phyloP scores from a whole-genome alignment of 1,140 invertebrate species.

The Anastrepha ludens region DNA sequence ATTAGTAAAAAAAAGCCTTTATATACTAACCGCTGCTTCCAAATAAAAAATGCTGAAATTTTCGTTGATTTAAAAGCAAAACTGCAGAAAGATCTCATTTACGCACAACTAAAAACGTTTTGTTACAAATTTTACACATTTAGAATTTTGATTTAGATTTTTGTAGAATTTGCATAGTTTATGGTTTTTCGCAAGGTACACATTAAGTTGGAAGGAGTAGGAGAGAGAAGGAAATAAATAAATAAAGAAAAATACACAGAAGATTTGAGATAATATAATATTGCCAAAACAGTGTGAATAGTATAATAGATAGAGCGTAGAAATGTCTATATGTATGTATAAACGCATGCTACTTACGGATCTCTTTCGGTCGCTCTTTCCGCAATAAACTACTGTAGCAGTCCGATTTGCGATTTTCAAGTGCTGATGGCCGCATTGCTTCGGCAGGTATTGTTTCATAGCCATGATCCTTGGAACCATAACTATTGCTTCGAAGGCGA shows the following conservation, averaged over 20 bases:
- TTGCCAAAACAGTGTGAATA: neutral
- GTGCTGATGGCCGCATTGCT: conserved; percentile 59
- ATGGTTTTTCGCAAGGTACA: conserved; percentile 27
- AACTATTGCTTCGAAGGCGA: conserved; percentile 69
- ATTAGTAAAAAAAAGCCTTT: conserved; percentile 38
- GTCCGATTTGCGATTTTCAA: conserved; percentile 74
- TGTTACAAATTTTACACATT: conserved; percentile 21
- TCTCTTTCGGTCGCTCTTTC: conserved; percentile 68
- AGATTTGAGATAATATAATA: conserved; percentile 55
- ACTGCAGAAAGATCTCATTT: conserved; percentile 70
- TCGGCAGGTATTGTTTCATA: conserved; percentile 79
- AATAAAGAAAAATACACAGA: conserved; percentile 57
- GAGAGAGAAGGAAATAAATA: conserved; percentile 57
- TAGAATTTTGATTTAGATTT: conserved; percentile 11
- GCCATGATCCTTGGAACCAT: conserved; percentile 76
- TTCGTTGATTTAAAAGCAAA: conserved; percentile 64
- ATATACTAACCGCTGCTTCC: conserved; percentile 73
- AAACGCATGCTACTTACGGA: conserved; percentile 61
- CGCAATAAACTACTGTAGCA: conserved; percentile 69
- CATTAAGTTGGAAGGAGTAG: conserved; percentile 33
- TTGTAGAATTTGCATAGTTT: conserved; percentile 12
- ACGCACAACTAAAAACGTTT: conserved; percentile 64
- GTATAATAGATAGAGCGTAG: conserved; percentile 59
- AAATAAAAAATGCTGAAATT: conserved; percentile 70
- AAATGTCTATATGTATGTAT: conserved; percentile 55